Percentiles rank a stretch among this genome's conserved stretches.
Conservation (phyloP, 2,113 vertebrate genomes). For the Mirza zaza region DNA sequence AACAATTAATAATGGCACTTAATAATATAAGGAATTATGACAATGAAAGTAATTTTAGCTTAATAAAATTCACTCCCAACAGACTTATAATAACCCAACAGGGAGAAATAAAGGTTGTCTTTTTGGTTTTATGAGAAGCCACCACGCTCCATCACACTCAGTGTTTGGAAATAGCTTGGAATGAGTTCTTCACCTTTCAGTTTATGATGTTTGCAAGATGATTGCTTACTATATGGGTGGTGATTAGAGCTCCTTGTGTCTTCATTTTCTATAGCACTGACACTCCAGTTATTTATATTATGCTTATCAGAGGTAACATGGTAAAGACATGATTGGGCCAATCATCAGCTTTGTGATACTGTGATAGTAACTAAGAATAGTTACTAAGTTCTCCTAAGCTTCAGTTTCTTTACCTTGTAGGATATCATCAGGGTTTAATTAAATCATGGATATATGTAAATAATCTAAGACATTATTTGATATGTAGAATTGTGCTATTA, state of each 20-base stretch:
- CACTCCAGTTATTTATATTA: not conserved
- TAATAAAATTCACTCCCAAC: constrained; percentile 42
- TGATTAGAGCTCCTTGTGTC: not conserved
- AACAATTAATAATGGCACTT: constrained; percentile 25
- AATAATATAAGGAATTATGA: constrained; percentile 49
- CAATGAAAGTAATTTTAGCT: constrained; percentile 52
- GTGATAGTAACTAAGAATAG: not conserved
- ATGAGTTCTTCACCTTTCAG: not conserved
- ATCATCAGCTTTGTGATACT: not conserved
- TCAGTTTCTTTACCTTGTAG: not conserved
- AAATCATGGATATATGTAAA: not conserved
- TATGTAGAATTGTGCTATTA: constrained; percentile 13
- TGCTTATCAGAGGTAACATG: not conserved
- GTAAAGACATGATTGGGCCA: not conserved
- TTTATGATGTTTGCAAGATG: not conserved
- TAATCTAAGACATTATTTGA: constrained; percentile 21
- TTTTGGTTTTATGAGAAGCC: constrained; percentile 35
- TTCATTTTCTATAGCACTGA: not conserved
- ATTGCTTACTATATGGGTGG: not conserved
- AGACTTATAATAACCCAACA: constrained; percentile 4
- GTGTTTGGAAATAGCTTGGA: constrained; percentile 25
- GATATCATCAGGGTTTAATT: not conserved
- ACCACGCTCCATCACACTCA: not conserved
- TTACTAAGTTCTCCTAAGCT: not conserved
- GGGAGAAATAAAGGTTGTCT: constrained; percentile 15